Conservation (phyloP, 2,888 invertebrate genomes). For the Bellardia bayeri region DNA sequence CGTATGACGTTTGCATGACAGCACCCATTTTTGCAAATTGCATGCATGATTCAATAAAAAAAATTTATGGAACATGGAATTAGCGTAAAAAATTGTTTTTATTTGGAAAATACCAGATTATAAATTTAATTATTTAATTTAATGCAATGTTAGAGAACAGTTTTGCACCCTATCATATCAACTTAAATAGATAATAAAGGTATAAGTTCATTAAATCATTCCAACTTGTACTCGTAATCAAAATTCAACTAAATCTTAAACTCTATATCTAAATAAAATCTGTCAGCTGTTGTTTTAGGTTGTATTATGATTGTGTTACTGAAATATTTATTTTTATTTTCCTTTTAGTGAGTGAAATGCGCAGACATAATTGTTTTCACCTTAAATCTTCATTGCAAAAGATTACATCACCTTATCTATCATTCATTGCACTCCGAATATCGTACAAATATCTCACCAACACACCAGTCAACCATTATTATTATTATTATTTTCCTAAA, state of each 20-base stretch:
- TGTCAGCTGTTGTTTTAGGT: conserved; percentile 61
- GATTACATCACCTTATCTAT: conserved; percentile 33
- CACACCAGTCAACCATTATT: conserved; percentile 28
- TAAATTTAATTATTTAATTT: conserved; percentile 1
- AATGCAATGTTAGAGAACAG: conserved; percentile 16
- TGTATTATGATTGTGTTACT: conserved; percentile 45
- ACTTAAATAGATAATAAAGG: background rate
- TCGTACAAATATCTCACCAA: conserved; percentile 67
- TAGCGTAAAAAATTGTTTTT: background rate
- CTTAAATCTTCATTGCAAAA: conserved; percentile 30
- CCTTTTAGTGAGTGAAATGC: background rate
- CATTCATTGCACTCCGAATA: conserved; percentile 59
- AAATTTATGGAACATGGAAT: conserved; percentile 54
- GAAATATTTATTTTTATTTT: conserved; percentile 7
- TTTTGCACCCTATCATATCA: conserved; percentile 28
- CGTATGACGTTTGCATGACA: conserved; percentile 70
- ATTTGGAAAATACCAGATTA: background rate
- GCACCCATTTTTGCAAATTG: conserved; percentile 74
- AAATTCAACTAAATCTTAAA: conserved; percentile 63
- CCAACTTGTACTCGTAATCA: background rate
- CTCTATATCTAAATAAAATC: conserved; percentile 50
- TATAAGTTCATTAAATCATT: conserved; percentile 15
- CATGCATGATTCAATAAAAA: conserved; percentile 78
- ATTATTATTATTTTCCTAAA: conserved; percentile 19
- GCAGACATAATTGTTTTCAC: conserved; percentile 42